These are phyloP conservation scores for Urocyon cinereoargenteus DNA, from an alignment of 2,797 vertebrate species.

Conservation along the genomic window DNA sequence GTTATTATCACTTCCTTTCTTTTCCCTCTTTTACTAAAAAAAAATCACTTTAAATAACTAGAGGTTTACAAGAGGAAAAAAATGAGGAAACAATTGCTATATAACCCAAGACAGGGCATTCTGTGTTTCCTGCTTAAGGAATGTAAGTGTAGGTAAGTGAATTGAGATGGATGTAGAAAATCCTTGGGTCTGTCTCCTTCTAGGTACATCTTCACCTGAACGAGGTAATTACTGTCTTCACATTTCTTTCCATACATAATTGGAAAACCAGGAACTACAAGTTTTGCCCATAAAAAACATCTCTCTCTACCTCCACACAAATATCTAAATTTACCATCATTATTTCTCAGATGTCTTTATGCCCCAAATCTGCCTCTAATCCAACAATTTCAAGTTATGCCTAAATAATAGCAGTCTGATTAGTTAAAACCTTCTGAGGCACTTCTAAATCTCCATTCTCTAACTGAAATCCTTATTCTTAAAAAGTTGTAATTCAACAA, in stretches of 20 bases:
- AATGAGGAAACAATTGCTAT: neutral
- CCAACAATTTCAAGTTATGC: neutral
- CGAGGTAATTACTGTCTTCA: neutral
- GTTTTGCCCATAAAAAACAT: neutral
- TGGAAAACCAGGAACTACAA: neutral
- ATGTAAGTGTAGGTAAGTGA: neutral
- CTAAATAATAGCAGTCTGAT: neutral
- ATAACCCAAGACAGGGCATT: no score
- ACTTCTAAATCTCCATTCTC: neutral
- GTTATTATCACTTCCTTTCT: conserved; percentile 6
- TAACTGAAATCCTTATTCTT: neutral
- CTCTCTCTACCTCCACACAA: neutral
- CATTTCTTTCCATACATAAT: neutral
- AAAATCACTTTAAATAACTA: neutral
- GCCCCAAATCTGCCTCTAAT: neutral
- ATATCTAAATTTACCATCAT: neutral
- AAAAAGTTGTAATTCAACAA: neutral
- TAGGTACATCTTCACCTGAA: neutral
- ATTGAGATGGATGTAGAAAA: neutral
- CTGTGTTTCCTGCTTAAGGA: neutral
- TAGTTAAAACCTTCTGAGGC: neutral
- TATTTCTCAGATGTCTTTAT: conserved; percentile 3
- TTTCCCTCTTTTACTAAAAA: conserved; percentile 40
- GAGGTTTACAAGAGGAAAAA: conserved; percentile 60
- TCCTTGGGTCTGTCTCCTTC: neutral